A percentile compares a stretch with the other conserved stretches of the same genome.
phyloP scores from a whole-genome alignment of 1,140 invertebrate species.

The Listronotus bonariensis region DNA sequence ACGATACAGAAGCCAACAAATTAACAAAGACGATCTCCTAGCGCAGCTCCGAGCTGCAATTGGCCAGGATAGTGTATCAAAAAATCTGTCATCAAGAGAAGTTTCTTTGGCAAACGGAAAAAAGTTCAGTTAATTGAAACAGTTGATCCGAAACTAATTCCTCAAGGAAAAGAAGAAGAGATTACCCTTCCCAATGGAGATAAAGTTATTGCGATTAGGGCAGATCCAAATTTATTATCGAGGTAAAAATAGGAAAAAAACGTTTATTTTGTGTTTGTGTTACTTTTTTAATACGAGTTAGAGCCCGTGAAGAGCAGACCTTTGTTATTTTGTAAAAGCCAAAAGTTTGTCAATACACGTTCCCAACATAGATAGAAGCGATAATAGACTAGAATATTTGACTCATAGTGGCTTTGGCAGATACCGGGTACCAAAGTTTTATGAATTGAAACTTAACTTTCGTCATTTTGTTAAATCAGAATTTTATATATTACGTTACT shows the following conservation, averaged over 20 bases:
- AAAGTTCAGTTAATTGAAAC: conserved; percentile 73
- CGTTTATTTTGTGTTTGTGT: conserved; percentile 45
- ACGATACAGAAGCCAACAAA: conserved; percentile 54
- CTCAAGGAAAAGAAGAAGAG: conserved; percentile 61
- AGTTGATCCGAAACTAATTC: conserved; percentile 66
- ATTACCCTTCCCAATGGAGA: conserved; percentile 74
- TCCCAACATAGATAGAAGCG: too few species aligned
- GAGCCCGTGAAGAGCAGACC: too few species aligned
- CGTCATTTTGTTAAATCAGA: too few species aligned
- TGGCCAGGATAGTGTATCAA: conserved; percentile 64
- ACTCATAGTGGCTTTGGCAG: too few species aligned
- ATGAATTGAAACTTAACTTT: too few species aligned
- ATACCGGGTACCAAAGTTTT: too few species aligned
- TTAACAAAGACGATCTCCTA: conserved; percentile 64
- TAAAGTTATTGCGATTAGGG: conserved; percentile 72
- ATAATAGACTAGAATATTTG: too few species aligned
- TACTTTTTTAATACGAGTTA: too few species aligned
- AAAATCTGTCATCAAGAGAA: conserved; percentile 73
- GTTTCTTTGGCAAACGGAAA: conserved; percentile 74
- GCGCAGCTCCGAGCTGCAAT: conserved; percentile 73
- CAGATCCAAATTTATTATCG: conserved; percentile 61
- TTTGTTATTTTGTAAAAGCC: too few species aligned
- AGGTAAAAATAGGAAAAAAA: conserved; percentile 37
- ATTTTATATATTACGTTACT: too few species aligned
- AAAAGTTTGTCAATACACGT: too few species aligned